Base-by-base conservation (phyloP, 1,140 invertebrate species). In the Stegodyphus dumicola region DNA sequence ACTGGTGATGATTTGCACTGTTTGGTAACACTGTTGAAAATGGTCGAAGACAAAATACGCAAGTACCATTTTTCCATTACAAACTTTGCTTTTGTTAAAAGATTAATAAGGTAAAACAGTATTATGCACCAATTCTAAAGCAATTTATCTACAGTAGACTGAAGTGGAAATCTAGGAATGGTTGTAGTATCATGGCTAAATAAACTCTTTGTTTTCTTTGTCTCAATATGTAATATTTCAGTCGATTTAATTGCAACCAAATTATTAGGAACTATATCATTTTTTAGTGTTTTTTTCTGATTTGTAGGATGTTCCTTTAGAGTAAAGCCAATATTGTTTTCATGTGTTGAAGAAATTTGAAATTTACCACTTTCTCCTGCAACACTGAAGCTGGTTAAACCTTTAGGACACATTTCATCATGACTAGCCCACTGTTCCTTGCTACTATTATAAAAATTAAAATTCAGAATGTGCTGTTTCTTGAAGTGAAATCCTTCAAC, bases 381-480 rank as follows among this genome's bases (percentile, higher is more conserved):
- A 33, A 73, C 60, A 66, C 17, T 75, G 18, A 75, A 65, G 13
- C 52, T 49, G 9, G 70, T 15, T 15, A 83, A 53, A 18, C 33
- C 33, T 83, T 66, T 65, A n/a, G 80, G 53, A 83, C 70, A 75
- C 51, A 83, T 6, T 66, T 83, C 80, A 33, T 75, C 66, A 56
- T 52, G 65, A 11, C 51, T 17, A 9, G 60, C 15, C 80, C 80
- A 83, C 6, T 83, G 80, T 75, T 83, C 80, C 75, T 75, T 83
- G 51, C 52, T 83, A 54, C 53, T 83, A 49, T 83, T 83, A 53
- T 83, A 83, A 54, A 83, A 83, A n/a, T 83, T 83, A 10, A 83
- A 83, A 83, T 83, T 83, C 49, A 83, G 53, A 66, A 83, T 83
- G 11, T 75, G 60, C 33, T 83, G 80, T 33, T 83, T 83, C 69